phyloP scores from a whole-genome alignment of 2,888 invertebrate genomes.

The Macrosiphum euphorbiae region DNA sequence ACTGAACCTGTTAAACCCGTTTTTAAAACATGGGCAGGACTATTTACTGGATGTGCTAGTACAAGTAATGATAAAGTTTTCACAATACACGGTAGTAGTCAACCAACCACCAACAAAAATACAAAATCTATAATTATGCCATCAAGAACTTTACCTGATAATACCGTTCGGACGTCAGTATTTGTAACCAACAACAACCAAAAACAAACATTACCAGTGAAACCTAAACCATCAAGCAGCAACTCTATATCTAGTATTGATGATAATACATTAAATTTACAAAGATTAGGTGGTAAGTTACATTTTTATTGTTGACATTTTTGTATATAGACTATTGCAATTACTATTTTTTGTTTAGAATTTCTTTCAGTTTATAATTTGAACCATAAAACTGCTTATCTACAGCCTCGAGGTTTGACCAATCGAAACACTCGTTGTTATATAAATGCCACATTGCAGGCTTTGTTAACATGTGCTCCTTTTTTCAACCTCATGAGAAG shows the following conservation, averaged over 20 bases:
- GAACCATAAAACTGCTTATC: constrained; percentile 83
- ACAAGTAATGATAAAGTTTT: constrained; percentile 58
- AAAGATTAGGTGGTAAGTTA: constrained; percentile 58
- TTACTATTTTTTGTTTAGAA: constrained; percentile 72
- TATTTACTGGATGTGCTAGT: constrained; percentile 54
- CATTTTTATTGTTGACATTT: neutral
- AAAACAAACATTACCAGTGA: constrained; percentile 38
- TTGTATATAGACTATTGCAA: neutral
- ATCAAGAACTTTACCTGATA: constrained; percentile 54
- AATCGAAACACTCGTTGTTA: constrained; percentile 97
- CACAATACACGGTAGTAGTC: constrained; percentile 60
- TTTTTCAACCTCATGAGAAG: constrained; percentile 87
- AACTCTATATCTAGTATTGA: constrained; percentile 34
- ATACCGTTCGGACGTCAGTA: constrained; percentile 26
- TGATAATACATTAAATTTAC: constrained; percentile 45
- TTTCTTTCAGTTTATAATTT: constrained; percentile 82
- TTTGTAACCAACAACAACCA: constrained; percentile 52
- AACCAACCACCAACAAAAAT: constrained; percentile 21
- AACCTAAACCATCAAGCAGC: constrained; percentile 38
- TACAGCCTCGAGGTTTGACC: constrained; percentile 90
- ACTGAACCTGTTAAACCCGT: constrained; percentile 46
- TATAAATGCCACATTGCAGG: constrained; percentile 95
- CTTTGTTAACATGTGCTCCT: constrained; percentile 93
- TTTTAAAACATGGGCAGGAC: constrained; percentile 60
- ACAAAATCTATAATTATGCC: constrained; percentile 50